A percentile compares a stretch with the other conserved stretches of the same genome.
These are phyloP conservation scores for Huso huso DNA, from an alignment of 2,797 vertebrate genomes.

Conservation along the genomic window DNA sequence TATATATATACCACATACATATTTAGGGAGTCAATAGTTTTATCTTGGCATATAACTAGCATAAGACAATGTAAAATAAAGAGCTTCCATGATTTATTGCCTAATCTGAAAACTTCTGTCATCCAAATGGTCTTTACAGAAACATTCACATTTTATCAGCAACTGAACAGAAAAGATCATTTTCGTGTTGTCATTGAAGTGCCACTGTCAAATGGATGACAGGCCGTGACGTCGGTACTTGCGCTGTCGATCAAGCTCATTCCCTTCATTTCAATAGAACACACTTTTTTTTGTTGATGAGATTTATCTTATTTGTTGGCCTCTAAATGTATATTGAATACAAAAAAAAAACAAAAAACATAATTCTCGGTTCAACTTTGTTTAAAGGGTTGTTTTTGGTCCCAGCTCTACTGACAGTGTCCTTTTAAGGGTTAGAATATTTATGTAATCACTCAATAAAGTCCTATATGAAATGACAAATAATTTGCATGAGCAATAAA, in stretches of 20 bases:
- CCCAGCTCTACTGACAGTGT: conserved; percentile 32
- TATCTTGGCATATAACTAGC: no score
- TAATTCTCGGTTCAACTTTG: neutral
- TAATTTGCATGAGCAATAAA: no score
- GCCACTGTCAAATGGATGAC: neutral
- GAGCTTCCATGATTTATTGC: neutral
- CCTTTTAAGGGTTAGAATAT: neutral
- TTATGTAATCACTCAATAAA: no score
- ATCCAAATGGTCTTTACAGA: neutral
- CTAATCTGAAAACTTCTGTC: neutral
- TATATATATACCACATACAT: neutral
- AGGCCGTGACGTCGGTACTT: neutral
- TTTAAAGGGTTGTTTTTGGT: conserved; percentile 13
- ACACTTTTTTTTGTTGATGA: no score
- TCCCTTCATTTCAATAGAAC: neutral
- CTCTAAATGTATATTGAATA: no score
- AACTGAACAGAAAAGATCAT: neutral
- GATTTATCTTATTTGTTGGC: no score
- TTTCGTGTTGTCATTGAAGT: neutral
- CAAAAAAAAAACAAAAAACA: no score
- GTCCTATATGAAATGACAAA: no score
- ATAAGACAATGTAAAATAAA: neutral
- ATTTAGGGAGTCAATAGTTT: neutral
- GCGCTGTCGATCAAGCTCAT: neutral
- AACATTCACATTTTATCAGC: conserved; percentile 1